Conservation (phyloP, 2,113 vertebrate species). For the Sylvilagus bachmani region DNA sequence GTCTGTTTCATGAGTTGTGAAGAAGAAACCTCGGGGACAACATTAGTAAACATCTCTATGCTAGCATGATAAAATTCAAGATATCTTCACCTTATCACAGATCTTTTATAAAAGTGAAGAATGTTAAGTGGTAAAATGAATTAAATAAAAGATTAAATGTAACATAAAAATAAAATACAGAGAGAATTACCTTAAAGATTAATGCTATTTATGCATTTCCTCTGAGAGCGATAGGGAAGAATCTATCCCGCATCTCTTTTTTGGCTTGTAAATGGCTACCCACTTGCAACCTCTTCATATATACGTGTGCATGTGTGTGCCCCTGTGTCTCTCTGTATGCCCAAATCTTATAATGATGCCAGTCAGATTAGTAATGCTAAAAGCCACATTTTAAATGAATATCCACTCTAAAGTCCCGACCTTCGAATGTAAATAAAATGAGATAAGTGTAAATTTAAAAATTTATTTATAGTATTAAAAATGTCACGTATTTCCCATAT, state of each 20-base stretch:
- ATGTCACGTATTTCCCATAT: too few relatives aligned
- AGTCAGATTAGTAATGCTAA: neutral
- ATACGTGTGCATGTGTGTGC: neutral
- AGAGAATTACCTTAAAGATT: neutral
- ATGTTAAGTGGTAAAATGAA: slow-evolving; percentile 6
- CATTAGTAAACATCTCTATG: neutral
- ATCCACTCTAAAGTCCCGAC: neutral
- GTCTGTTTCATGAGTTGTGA: neutral
- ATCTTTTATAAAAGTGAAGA: neutral
- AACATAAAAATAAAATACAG: slow-evolving; percentile 45
- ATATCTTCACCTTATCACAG: neutral
- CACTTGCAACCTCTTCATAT: neutral
- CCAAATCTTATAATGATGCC: neutral
- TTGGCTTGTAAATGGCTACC: too few relatives aligned
- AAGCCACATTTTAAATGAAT: neutral
- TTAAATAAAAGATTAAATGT: slow-evolving; percentile 27
- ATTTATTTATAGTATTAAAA: too few relatives aligned
- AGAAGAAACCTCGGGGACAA: neutral
- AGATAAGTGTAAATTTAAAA: too few relatives aligned
- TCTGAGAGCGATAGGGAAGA: neutral
- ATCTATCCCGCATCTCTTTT: neutral
- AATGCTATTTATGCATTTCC: neutral
- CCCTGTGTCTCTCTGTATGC: neutral
- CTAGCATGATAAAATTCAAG: neutral
- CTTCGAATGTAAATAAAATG: neutral